phyloP scores from a whole-genome alignment of 2,113 vertebrate species.

The Natator depressus region DNA sequence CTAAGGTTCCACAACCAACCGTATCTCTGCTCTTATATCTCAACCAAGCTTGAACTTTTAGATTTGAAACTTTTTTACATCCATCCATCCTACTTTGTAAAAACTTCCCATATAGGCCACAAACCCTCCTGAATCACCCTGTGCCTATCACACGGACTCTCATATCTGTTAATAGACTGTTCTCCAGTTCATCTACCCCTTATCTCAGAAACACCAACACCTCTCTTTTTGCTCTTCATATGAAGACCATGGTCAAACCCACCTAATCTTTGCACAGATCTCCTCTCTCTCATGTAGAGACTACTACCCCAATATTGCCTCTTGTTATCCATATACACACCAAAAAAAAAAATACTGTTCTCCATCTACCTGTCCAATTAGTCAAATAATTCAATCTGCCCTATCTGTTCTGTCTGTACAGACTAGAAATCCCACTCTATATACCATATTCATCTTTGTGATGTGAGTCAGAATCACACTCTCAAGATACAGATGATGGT shows the following conservation, averaged over 20 bases:
- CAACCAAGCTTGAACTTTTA: background rate
- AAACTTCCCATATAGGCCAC: background rate
- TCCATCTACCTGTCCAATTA: background rate
- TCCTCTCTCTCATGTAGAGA: background rate
- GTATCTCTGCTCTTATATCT: background rate
- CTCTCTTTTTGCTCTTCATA: background rate
- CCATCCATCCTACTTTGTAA: background rate
- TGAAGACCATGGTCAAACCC: background rate
- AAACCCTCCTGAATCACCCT: background rate
- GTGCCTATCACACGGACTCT: background rate
- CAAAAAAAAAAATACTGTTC: background rate
- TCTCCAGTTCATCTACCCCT: background rate
- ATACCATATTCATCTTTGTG: background rate
- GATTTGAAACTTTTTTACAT: background rate
- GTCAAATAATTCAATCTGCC: background rate
- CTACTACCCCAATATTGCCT: background rate
- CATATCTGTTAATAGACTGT: background rate
- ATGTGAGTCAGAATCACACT: background rate
- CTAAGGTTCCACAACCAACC: background rate
- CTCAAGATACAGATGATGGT: background rate
- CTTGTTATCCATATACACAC: background rate
- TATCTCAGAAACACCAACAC: background rate
- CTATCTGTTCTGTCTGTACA: background rate
- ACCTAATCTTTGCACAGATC: background rate
- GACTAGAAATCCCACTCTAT: background rate